Conservation (phyloP, 2,888 invertebrate species). For the Drosophila kuntzei region DNA sequence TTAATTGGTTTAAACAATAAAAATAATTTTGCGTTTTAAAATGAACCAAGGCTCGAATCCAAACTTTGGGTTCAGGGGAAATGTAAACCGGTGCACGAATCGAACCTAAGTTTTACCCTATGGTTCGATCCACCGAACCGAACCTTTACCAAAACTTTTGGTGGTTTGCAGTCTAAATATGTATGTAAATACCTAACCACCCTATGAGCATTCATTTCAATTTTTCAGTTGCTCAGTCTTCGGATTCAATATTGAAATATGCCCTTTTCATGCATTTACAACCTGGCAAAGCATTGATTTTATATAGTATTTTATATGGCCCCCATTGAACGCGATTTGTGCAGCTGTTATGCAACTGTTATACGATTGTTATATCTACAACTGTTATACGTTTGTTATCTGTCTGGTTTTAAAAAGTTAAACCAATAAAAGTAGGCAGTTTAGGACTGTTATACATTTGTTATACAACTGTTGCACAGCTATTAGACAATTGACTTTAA, state of each 20-base stretch:
- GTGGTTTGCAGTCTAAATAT: no score
- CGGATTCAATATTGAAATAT: slow-evolving; percentile 20
- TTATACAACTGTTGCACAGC: slow-evolving; percentile 10
- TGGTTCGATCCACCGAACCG: no score
- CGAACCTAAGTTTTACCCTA: no score
- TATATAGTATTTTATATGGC: slow-evolving; percentile 1
- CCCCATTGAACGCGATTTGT: slow-evolving; percentile 5
- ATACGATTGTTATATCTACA: slow-evolving; percentile 15
- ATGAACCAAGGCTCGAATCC: no score
- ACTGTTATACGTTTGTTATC: slow-evolving; percentile 3
- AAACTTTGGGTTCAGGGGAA: no score
- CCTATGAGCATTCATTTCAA: slow-evolving; percentile 31
- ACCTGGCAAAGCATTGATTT: slow-evolving; percentile 9
- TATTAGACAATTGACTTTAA: no score
- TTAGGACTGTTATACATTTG: slow-evolving; percentile 17
- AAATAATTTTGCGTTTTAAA: no score
- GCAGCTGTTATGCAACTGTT: slow-evolving; percentile 22
- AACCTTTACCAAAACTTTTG: no score
- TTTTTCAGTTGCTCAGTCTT: not conserved
- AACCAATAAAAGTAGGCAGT: not conserved
- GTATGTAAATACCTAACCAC: no score
- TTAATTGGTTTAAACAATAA: no score
- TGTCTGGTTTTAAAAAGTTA: not conserved
- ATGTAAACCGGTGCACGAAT: no score
- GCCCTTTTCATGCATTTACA: not conserved